phyloP scores from a whole-genome alignment of 2,113 vertebrate species.

The Tamias sibiricus region DNA sequence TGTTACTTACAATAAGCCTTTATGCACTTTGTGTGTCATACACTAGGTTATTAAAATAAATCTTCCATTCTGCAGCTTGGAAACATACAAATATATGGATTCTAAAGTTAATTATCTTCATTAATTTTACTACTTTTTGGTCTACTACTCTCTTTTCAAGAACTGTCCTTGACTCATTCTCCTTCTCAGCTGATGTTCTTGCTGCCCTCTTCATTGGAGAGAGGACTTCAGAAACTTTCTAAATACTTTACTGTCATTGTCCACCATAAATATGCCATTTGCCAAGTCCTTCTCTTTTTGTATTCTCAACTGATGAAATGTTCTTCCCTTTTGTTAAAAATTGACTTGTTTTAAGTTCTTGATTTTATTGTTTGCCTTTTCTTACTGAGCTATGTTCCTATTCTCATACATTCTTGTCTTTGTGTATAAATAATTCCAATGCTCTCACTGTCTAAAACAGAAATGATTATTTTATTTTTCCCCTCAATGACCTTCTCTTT shows the following conservation, averaged over 20 bases:
- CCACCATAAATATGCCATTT: background rate
- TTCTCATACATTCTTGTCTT: background rate
- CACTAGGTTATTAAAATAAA: background rate
- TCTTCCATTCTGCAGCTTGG: background rate
- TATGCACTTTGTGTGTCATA: background rate
- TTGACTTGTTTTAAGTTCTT: background rate
- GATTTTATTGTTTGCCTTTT: background rate
- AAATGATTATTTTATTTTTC: background rate
- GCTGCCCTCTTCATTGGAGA: background rate
- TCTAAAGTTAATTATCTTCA: background rate
- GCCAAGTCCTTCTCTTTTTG: background rate
- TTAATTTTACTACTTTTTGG: background rate
- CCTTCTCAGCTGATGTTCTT: background rate
- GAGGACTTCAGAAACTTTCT: background rate
- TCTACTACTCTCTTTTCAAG: background rate
- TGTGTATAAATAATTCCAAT: background rate
- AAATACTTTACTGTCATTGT: accelerated
- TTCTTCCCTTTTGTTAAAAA: background rate
- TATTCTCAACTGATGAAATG: background rate
- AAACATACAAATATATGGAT: background rate
- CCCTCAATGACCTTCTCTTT: background rate
- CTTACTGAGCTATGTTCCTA: background rate
- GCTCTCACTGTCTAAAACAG: background rate
- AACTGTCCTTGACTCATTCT: background rate
- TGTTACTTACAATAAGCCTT: background rate